Evolutionary conservation across 2,797 vertebrate genomes (phyloP).

Genomic region (Helarctos malayanus): DNA sequence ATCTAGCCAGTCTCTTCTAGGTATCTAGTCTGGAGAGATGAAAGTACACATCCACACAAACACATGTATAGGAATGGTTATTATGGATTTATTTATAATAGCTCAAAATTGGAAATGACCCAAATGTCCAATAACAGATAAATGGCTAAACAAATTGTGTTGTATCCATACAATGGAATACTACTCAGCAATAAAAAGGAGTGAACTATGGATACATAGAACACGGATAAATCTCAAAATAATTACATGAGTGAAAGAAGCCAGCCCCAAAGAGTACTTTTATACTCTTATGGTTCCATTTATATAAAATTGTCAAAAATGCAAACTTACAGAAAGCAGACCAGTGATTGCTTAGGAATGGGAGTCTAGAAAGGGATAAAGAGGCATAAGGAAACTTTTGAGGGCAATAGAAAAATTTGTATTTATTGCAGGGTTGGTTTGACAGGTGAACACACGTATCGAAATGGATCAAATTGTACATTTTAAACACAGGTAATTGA

Average conservation of each 20-base stretch:
- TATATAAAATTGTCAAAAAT: constrained; percentile 18
- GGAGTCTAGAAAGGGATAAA: not conserved
- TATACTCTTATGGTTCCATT: not conserved
- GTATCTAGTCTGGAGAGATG: not conserved
- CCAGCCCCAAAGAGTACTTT: not conserved
- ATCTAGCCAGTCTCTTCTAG: not conserved
- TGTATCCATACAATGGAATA: not conserved
- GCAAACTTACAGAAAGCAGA: not conserved
- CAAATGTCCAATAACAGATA: not conserved
- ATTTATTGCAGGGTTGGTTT: not conserved
- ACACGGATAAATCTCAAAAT: not conserved
- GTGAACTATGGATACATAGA: not conserved
- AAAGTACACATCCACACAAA: not conserved
- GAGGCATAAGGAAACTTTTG: not conserved
- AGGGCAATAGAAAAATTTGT: not conserved
- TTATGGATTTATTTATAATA: not conserved
- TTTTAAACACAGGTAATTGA: not conserved
- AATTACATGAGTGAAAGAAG: not conserved
- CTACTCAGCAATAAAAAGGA: not conserved
- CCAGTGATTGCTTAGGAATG: not conserved
- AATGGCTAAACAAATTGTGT: not conserved
- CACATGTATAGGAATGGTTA: not conserved
- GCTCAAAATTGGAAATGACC: not conserved
- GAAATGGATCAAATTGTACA: not conserved
- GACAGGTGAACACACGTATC: not conserved